phyloP scores from a whole-genome alignment of 2,888 invertebrate genomes.

The Athrips mouffetella region DNA sequence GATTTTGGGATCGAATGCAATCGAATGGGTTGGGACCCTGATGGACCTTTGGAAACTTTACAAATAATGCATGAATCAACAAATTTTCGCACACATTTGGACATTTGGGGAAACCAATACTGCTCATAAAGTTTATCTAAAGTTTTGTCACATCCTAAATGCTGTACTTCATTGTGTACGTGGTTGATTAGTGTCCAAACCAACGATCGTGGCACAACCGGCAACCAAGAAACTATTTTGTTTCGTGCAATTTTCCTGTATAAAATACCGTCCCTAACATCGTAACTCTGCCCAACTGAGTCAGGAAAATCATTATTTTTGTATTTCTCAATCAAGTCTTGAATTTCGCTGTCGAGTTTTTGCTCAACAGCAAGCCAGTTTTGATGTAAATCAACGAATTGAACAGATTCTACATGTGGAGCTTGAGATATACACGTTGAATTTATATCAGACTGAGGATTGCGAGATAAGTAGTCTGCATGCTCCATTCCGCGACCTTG shows the following conservation, averaged over 20 bases:
- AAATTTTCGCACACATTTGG: conserved; percentile 25
- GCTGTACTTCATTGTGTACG: conserved; percentile 27
- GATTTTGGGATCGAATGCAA: conserved; percentile 28
- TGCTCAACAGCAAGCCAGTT: conserved; percentile 34
- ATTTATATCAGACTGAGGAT: conserved; percentile 12
- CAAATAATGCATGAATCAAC: conserved; percentile 28
- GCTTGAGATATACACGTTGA: not conserved
- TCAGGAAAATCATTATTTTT: conserved; percentile 7
- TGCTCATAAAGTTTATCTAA: conserved; percentile 30
- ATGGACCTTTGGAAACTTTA: conserved; percentile 26
- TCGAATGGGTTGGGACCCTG: conserved; percentile 23
- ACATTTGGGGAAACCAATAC: conserved; percentile 33
- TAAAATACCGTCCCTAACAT: conserved; percentile 26
- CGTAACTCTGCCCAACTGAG: conserved; percentile 25
- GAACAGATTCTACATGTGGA: conserved; percentile 10
- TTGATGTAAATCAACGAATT: conserved; percentile 24
- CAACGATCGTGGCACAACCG: conserved; percentile 26
- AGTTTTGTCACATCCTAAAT: conserved; percentile 30
- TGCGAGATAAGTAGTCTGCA: conserved; percentile 11
- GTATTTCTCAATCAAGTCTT: conserved; percentile 22
- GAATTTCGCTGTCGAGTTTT: conserved; percentile 27
- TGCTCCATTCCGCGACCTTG: conserved; percentile 17
- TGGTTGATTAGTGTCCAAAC: conserved; percentile 31
- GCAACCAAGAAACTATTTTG: conserved; percentile 26
- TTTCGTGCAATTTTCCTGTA: conserved; percentile 29